These are phyloP conservation scores for Poecile atricapillus DNA, from an alignment of 2,113 vertebrate species.

Conservation along the genomic window DNA sequence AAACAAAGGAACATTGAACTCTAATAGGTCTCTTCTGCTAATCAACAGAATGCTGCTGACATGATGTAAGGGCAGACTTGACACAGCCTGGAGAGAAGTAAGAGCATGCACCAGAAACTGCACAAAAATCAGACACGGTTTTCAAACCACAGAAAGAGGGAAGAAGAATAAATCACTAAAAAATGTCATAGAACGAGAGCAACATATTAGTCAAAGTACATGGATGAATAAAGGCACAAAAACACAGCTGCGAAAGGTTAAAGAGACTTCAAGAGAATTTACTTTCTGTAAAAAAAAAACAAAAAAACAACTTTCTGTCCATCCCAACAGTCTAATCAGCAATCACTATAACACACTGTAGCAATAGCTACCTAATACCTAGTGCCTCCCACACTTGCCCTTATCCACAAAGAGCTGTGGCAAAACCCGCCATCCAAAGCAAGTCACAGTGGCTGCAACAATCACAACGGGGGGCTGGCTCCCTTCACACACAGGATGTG, in stretches of 20 bases:
- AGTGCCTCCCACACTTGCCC: background rate
- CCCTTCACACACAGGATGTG: background rate
- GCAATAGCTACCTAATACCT: background rate
- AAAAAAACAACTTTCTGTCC: background rate
- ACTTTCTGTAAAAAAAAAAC: background rate
- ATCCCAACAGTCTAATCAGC: background rate
- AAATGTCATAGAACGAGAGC: background rate
- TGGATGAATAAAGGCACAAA: background rate
- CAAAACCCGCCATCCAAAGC: background rate
- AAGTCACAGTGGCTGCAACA: background rate
- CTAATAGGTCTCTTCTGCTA: background rate
- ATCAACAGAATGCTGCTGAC: background rate
- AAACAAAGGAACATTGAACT: background rate
- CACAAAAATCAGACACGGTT: background rate
- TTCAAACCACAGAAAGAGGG: slow-evolving; percentile 20
- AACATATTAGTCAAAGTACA: background rate
- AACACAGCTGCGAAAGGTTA: background rate
- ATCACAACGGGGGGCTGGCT: background rate
- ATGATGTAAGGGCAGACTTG: background rate
- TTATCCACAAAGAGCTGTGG: background rate
- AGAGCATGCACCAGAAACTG: background rate
- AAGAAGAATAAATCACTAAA: slow-evolving; percentile 33
- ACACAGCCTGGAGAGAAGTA: slow-evolving; percentile 16
- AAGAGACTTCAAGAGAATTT: background rate
- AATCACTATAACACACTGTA: background rate